A percentile compares a stretch with the other conserved stretches of the same genome.
phyloP scores from a whole-genome alignment of 2,797 vertebrate genomes.

The Acanthopagrus latus region DNA sequence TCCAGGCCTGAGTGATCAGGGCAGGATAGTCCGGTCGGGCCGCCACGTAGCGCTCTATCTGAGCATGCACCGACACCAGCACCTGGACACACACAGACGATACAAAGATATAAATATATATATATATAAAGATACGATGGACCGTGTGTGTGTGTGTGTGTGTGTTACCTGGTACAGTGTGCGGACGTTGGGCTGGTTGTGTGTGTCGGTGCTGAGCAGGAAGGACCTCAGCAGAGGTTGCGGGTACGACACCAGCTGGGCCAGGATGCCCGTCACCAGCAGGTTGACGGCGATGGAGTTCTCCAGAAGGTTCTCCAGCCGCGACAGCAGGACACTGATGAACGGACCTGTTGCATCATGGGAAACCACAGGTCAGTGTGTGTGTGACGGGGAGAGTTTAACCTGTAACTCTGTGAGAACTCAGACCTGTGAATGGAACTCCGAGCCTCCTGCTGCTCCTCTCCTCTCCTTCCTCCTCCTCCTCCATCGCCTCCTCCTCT shows the following conservation, averaged over 20 bases:
- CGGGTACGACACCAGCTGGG: constrained; percentile 94
- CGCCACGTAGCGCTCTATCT: constrained; percentile 91
- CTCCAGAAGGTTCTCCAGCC: constrained; percentile 96
- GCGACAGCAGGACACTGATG: constrained; percentile 94
- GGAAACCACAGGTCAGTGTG: constrained; percentile 10
- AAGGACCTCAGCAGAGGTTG: constrained; percentile 94
- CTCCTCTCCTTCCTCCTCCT: constrained; percentile 30
- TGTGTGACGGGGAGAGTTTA: too few relatives aligned
- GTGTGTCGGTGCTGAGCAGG: constrained; percentile 90
- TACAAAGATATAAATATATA: too few relatives aligned
- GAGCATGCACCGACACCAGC: constrained; percentile 90
- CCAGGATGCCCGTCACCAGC: constrained; percentile 94
- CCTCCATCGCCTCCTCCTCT: constrained; percentile 67
- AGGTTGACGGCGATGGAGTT: constrained; percentile 95
- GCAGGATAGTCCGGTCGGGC: constrained; percentile 88
- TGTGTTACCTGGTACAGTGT: constrained; percentile 92
- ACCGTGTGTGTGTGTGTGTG: background rate
- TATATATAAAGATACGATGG: too few relatives aligned
- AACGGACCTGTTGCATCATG: constrained; percentile 89
- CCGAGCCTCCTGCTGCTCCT: constrained; percentile 67
- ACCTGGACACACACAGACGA: constrained; percentile 73
- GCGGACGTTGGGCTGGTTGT: constrained; percentile 86
- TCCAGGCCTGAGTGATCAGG: constrained; percentile 91
- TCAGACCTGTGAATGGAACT: constrained; percentile 91
- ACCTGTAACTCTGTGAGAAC: background rate